These are phyloP conservation scores for Ferdinandea cuprea DNA, from an alignment of 2,888 invertebrate species.

Conservation along the genomic window DNA sequence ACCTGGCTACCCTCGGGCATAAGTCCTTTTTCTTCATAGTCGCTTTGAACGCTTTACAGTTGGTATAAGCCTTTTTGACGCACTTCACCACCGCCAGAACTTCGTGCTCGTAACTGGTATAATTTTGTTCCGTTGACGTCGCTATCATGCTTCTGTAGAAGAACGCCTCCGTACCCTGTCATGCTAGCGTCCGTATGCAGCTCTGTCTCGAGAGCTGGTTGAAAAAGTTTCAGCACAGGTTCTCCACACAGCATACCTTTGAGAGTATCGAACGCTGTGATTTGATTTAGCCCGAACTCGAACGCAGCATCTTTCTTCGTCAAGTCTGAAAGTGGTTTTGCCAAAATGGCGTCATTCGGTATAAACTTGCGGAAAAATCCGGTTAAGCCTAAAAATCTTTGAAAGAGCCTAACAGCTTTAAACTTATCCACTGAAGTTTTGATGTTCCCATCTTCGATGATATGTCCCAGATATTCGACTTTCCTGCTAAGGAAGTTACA, in stretches of 20 bases:
- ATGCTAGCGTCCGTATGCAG: conserved; percentile 77
- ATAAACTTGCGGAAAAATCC: conserved; percentile 6
- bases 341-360: background rate
- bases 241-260: too few species aligned
- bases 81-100: conserved; percentile 77
- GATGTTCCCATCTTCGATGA: conserved; percentile 68
- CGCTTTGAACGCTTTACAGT: conserved; percentile 77
- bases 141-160: conserved; percentile 76
- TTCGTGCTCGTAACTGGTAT: conserved; percentile 78
- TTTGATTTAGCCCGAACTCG: background rate
- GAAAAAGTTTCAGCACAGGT: conserved; percentile 76
- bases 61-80: conserved; percentile 65
- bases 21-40: conserved; percentile 77
- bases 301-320: conserved; percentile 9
- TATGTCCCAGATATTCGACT: conserved; percentile 71
- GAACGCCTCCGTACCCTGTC: conserved; percentile 76
- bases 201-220: conserved; percentile 74
- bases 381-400: conserved; percentile 5
- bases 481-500: too few species aligned
- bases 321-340: background rate
- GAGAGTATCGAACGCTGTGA: too few species aligned
- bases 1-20: conserved; percentile 76
- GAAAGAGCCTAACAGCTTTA: conserved; percentile 75
- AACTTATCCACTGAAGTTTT: conserved; percentile 75
- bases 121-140: conserved; percentile 74